A percentile compares a stretch with the other conserved stretches of the same genome.
Evolutionary conservation across 1,140 invertebrate species (phyloP).

Genomic region (Scaptodrosophila lebanonensis): DNA sequence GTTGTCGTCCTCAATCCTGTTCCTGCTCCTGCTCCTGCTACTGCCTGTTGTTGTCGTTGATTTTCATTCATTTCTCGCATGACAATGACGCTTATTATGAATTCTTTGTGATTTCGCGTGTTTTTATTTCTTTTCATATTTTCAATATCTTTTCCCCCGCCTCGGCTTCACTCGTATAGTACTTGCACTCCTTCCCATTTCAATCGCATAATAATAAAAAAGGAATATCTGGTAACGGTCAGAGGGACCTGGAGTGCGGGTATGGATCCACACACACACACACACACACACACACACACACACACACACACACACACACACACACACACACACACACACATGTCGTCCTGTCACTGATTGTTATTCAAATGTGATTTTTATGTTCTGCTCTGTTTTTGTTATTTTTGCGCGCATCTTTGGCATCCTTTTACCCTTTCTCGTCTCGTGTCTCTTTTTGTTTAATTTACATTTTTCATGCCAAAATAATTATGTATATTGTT

Average conservation of each 20-base stretch:
- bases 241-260: too few species aligned
- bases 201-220: constrained; percentile 26
- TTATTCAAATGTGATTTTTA: constrained; percentile 73
- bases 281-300: too few species aligned
- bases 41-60: constrained; percentile 43
- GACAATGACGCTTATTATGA: constrained; percentile 76
- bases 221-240: too few species aligned
- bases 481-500: constrained; percentile 75
- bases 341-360: constrained; percentile 61
- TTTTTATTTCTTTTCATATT: constrained; percentile 63
- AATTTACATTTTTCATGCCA: constrained; percentile 68
- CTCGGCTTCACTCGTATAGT: neutral
- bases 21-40: neutral
- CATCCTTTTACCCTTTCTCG: constrained; percentile 19
- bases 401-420: constrained; percentile 40
- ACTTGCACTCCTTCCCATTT: neutral
- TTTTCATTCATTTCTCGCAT: constrained; percentile 75
- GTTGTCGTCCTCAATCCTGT: constrained; percentile 12
- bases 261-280: too few species aligned
- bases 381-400: constrained; percentile 40
- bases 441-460: constrained; percentile 47
- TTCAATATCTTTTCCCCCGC: constrained; percentile 57
- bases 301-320: too few species aligned
- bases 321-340: too few species aligned
- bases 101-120: constrained; percentile 70